Evolutionary conservation across 2,888 invertebrate genomes (phyloP), one percentile per base, ranked within the genome.

Genomic region (Dorcus parallelipipedus): DNA sequence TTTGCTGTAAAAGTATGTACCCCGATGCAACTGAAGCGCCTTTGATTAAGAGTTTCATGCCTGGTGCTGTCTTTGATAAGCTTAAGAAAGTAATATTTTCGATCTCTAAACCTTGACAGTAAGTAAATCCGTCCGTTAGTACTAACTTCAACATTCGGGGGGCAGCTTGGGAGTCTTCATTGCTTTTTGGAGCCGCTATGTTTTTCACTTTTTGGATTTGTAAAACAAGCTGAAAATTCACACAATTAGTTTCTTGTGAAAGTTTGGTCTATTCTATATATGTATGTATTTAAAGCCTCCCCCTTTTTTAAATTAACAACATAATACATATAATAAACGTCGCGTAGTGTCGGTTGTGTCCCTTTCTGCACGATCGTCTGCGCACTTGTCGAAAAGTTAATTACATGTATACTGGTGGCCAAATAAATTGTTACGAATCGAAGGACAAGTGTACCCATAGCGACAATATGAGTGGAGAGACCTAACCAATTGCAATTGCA

Each of bases 151-250:
- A 79, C 84, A 96, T 87, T 17, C 93, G 84, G 6, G 95, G 94
- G 9, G 93, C 92, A 59, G 84, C 82, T 62, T 84, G 85, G 5
- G 91, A 91, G 64, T 93, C 92, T 77, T 95, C 94, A 76, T 94
- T 93, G 9, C 88, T 87, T 79, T 95, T 96, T 3, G 96, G 95
- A 38, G 94, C 93, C 9, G 94, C 86, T 48, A 95, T 86, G 80
- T 96, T 95, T 9, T 93, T 84, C 50, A 95, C 82, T 79, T 93
- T 93, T 75, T 90, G 90, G 68, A 96, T 86, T 83, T 96, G 96
- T 47, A 96, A 81, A 40, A 96, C 88, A 64, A 94, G 69, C 82
- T 83, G 59, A 49, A 69, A 67, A 52, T 33, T 33, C 26, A 56
- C 17, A 38, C 6, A 40, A 7, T 40, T 6, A 14, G 33, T 42